A percentile compares a stretch with the other conserved stretches of the same genome.
Evolutionary conservation across 2,888 invertebrate species (phyloP).

Genomic region (Galerucella calmariensis): DNA sequence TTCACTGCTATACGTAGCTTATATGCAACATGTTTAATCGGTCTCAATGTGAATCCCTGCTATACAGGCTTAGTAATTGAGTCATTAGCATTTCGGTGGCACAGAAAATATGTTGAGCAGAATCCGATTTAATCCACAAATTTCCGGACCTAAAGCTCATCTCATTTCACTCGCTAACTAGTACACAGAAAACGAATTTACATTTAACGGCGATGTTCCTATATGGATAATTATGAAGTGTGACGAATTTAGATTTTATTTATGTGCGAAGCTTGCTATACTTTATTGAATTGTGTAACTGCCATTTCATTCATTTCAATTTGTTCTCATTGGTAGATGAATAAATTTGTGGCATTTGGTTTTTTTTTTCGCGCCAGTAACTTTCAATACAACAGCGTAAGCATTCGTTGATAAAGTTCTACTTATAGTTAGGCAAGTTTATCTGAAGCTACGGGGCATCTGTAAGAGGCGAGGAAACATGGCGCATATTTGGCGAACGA

Average conservation of each 20-base stretch:
- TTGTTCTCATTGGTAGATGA: no score
- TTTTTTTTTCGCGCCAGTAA: no score
- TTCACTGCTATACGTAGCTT: background rate
- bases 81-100: constrained; percentile 36
- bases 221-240: background rate
- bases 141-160: constrained; percentile 33
- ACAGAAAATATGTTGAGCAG: constrained; percentile 24
- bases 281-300: no score
- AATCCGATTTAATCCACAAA: constrained; percentile 38
- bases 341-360: no score
- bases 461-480: no score
- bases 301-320: no score
- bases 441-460: no score
- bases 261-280: no score
- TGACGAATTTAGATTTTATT: background rate
- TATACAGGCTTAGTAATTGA: constrained; percentile 27
- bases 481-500: no score
- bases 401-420: no score
- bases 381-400: no score
- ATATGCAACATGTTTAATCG: constrained; percentile 16
- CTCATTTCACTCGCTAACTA: constrained; percentile 16
- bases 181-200: background rate
- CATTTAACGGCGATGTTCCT: background rate
- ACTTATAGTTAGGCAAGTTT: no score
- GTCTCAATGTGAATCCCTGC: constrained; percentile 25